A percentile compares a stretch with the other conserved stretches of the same genome.
Conservation (phyloP, 92 coral and sea anemone species). For the Blastomussa wellsi region DNA sequence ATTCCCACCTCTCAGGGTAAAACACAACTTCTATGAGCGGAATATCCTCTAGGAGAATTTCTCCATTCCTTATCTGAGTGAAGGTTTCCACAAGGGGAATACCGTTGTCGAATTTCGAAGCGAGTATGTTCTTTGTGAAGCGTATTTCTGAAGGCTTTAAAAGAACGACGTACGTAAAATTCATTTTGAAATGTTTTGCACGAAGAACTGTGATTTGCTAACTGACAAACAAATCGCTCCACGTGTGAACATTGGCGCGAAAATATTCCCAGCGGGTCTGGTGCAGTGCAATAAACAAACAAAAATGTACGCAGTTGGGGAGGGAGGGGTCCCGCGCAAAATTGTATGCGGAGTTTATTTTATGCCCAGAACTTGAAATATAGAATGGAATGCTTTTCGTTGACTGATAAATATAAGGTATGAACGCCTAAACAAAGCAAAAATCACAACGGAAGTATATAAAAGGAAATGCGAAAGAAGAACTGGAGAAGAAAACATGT, state of each 20-base stretch:
- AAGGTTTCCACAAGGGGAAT: constrained; percentile 83
- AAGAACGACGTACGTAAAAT: constrained; percentile 79
- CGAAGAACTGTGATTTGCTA: not conserved
- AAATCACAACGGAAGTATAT: not conserved
- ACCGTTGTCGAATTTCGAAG: constrained; percentile 86
- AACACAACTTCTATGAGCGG: constrained; percentile 90
- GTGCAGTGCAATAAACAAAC: not conserved
- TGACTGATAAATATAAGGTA: not conserved
- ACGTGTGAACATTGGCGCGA: constrained; percentile 41
- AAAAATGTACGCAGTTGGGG: not conserved
- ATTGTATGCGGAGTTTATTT: not conserved
- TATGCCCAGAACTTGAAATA: not conserved
- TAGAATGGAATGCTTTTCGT: too few species aligned
- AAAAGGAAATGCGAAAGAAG: not conserved
- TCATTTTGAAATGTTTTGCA: constrained; percentile 43
- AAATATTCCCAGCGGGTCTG: constrained; percentile 39
- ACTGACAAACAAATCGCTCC: not conserved
- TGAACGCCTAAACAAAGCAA: too few species aligned
- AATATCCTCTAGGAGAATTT: constrained; percentile 77
- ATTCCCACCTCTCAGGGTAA: constrained; percentile 85
- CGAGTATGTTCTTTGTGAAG: constrained; percentile 74
- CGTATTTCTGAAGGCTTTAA: constrained; percentile 94
- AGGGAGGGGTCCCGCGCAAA: too few species aligned
- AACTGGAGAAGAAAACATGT: not conserved
- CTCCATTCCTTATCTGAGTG: constrained; percentile 78